Evolutionary conservation across 2,797 vertebrate species (phyloP).

Genomic region (Delichon dasypus): DNA sequence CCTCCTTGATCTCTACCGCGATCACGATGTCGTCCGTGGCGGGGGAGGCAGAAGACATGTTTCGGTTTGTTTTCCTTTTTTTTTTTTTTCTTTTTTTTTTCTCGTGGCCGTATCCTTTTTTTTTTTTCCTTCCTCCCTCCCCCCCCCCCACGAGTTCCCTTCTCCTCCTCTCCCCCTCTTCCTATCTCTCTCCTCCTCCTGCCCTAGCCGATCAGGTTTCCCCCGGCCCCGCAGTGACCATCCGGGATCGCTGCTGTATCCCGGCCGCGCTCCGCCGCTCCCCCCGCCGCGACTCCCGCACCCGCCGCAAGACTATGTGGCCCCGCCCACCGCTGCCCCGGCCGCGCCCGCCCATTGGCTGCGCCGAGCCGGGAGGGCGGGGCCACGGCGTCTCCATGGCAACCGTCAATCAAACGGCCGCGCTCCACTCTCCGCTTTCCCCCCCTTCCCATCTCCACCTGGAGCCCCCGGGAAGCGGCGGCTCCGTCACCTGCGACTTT

Average conservation of each 20-base stretch:
- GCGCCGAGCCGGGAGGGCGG: constrained; percentile 79
- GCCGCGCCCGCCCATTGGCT: constrained; percentile 85
- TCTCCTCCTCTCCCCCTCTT: constrained; percentile 12
- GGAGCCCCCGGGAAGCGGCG: neutral
- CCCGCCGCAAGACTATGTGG: constrained; percentile 89
- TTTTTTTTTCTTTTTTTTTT: constrained; percentile 45
- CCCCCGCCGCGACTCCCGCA: constrained; percentile 86
- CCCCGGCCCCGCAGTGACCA: constrained; percentile 93
- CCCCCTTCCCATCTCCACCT: constrained; percentile 58
- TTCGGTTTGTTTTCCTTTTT: constrained; percentile 40
- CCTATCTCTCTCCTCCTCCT: constrained; percentile 54
- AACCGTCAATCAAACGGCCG: constrained; percentile 83
- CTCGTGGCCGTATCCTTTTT: neutral
- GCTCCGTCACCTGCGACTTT: neutral
- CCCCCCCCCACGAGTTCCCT: constrained; percentile 16
- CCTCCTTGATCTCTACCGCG: constrained; percentile 91
- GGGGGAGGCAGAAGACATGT: constrained; percentile 93
- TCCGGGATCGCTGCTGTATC: constrained; percentile 86
- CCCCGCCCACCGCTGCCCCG: constrained; percentile 74
- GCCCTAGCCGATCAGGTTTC: constrained; percentile 95
- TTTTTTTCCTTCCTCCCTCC: neutral
- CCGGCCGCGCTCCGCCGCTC: constrained; percentile 83
- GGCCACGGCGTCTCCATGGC: constrained; percentile 76
- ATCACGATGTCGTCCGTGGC: constrained; percentile 73
- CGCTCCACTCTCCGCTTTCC: neutral